Conservation (phyloP, 2,113 vertebrate species). For the Poicephalus meyeri region DNA sequence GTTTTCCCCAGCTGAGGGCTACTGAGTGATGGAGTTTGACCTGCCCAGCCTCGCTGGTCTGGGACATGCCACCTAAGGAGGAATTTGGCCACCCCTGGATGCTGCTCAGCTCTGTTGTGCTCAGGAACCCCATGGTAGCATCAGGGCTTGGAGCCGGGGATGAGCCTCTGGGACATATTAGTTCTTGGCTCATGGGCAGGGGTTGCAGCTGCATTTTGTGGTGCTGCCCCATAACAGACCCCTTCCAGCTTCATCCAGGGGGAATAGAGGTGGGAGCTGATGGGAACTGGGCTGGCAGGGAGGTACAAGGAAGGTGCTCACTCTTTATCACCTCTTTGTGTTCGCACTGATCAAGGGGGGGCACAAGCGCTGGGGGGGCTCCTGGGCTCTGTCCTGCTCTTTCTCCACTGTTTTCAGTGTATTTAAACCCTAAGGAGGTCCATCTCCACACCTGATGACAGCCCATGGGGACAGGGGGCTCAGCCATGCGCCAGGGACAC, state of each 20-base stretch:
- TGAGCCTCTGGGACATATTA: accelerated
- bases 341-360: not conserved
- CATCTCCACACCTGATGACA: not conserved
- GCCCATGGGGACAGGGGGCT: not conserved
- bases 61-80: not conserved
- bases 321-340: not conserved
- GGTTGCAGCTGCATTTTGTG: not conserved
- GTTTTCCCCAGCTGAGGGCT: not conserved
- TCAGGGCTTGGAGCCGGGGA: not conserved
- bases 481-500: not conserved
- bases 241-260: not conserved
- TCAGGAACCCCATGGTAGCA: accelerated
- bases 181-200: not conserved
- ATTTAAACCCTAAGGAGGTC: not conserved
- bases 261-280: not conserved
- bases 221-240: not conserved
- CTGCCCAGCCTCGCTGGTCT: not conserved
- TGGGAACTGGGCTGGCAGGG: not conserved
- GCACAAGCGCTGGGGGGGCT: not conserved
- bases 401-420: not conserved
- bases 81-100: not conserved
- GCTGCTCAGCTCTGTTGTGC: not conserved
- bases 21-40: not conserved
- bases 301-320: not conserved
- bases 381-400: not conserved